Base-by-base conservation (phyloP, 2,797 vertebrate species). In the Anguilla pacifica region DNA sequence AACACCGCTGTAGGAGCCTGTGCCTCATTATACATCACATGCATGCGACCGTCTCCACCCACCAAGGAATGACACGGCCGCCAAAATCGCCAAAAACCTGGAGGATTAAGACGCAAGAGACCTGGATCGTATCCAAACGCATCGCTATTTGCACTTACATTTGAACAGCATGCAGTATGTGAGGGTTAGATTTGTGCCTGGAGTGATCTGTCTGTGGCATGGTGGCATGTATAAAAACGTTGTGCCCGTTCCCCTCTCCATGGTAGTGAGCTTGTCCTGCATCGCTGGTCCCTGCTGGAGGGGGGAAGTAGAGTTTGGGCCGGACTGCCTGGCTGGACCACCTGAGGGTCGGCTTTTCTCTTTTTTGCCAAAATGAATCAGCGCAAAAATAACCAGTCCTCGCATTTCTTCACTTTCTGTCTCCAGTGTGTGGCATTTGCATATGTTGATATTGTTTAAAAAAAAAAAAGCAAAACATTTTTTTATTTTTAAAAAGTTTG, bases 361-460 rank as follows among this genome's bases (percentile, higher is more conserved):
- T 84, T 43, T 87, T 39, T 64, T 83, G 86, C 79, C 86, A 87
- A 87, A 87, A 72, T 39, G 1, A 83, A 87, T 46, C 19, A 10
- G 64, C 67, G 22, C 28, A 43, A 35, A 43, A 67, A 82, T 49
- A 51, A 70, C 74, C 2, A 49, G 79, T 55, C 67, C 43, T 82
- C 43, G 13, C 39, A 25, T 25, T 31, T 67, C 28, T 87, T 43
- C 13, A 49, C 57, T 22, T n/a, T 53, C 10, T 51, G 13, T 43
- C 25, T 55, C n/a, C 6, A 10, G 0, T 17, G 17, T n/a, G 25
- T 35, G 9, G 25, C 46, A 15, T 81, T 46, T 81, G 39, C 22
- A 49, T 25, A 81, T 51, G 79, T 49, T 82, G 22, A 6, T 39
- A 79, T 46, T 79, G 39, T 43, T 35, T 39, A 19, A 79, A 79